Evolutionary conservation across 2,888 invertebrate genomes (phyloP).

Genomic region (Hecatera dysodea): DNA sequence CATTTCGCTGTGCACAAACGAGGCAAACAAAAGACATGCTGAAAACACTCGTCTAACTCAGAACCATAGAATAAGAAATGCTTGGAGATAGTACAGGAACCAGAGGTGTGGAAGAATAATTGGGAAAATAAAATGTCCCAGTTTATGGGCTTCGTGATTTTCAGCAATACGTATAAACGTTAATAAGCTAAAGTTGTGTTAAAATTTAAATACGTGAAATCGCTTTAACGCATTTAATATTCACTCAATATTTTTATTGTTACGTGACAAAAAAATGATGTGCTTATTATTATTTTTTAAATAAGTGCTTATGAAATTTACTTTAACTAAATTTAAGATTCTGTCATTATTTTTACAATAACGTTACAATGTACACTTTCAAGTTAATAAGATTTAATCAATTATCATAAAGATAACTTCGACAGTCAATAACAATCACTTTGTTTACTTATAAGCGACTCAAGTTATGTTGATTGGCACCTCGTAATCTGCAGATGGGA

Average conservation of each 20-base stretch:
- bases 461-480: constrained; percentile 34
- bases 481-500: constrained; percentile 18
- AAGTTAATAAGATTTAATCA: constrained; percentile 9
- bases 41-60: background rate
- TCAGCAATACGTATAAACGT: background rate
- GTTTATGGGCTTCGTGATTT: too few species aligned
- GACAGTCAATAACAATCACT: constrained; percentile 8
- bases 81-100: background rate
- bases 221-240: too few species aligned
- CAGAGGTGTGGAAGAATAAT: background rate
- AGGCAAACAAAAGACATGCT: constrained; percentile 2
- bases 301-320: background rate
- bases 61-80: background rate
- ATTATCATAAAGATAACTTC: constrained; percentile 35
- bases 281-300: background rate
- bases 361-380: constrained; percentile 3
- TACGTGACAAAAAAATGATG: background rate
- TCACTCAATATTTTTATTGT: background rate
- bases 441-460: constrained; percentile 18
- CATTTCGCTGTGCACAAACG: constrained; percentile 15
- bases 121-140: background rate
- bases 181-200: constrained; percentile 1
- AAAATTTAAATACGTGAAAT: background rate
- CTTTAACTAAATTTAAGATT: too few species aligned
- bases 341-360: background rate